Evolutionary conservation across 2,888 invertebrate species (phyloP).

Genomic region (Melanotus villosus): DNA sequence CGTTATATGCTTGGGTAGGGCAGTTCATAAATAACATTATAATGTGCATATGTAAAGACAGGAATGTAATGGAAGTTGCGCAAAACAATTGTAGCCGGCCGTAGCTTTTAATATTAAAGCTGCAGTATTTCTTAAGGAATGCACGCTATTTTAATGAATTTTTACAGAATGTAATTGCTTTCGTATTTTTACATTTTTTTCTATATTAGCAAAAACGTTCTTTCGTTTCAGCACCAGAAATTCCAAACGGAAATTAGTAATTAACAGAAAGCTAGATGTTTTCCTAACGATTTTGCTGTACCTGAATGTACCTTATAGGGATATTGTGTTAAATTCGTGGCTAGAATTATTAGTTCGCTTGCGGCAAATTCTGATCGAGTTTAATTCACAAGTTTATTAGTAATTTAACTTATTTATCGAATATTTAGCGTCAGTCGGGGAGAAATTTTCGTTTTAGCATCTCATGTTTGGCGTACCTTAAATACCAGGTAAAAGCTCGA

Average conservation of each 20-base stretch:
- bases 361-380: conserved; percentile 23
- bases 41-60: conserved; percentile 20
- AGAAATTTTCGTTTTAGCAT: background rate
- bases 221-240: background rate
- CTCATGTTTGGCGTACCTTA: background rate
- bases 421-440: background rate
- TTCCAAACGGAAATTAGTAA: conserved; percentile 1
- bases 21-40: conserved; percentile 28
- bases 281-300: conserved; percentile 18
- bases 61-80: conserved; percentile 29
- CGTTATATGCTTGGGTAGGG: conserved; percentile 30
- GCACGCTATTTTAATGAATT: too few species aligned
- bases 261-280: conserved; percentile 10
- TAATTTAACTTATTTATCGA: conserved; percentile 3
- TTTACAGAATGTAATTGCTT: background rate
- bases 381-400: conserved; percentile 28
- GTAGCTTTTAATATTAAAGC: background rate
- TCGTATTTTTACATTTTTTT: too few species aligned
- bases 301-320: conserved; percentile 14
- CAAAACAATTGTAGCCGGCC: background rate
- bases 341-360: conserved; percentile 26
- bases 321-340: conserved; percentile 29
- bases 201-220: too few species aligned
- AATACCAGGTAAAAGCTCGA: too few species aligned
- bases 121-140: conserved; percentile 1